Conservation (phyloP, 2,113 vertebrate genomes). For the Mola mola region DNA sequence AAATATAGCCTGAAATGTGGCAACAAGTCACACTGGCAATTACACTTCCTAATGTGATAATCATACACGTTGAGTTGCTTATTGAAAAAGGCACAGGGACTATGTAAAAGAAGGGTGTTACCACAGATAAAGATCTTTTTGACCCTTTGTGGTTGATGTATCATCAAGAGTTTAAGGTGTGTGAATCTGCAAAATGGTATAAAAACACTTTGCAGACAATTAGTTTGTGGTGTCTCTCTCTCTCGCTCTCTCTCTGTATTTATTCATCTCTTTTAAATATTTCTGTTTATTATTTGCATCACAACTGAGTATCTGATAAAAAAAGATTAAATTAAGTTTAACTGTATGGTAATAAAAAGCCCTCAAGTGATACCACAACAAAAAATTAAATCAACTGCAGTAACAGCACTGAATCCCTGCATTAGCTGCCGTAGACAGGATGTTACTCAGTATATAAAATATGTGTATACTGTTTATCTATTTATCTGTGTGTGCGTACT, state of each 20-base stretch:
- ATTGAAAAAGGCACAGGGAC: slow-evolving; percentile 34
- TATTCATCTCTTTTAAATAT: slow-evolving; percentile 28
- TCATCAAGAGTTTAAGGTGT: slow-evolving; percentile 43
- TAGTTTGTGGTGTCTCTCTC: slow-evolving; percentile 4
- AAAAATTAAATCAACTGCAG: no score
- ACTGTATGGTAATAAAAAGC: slow-evolving; percentile 24
- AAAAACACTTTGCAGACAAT: slow-evolving; percentile 50
- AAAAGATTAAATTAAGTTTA: slow-evolving; percentile 26
- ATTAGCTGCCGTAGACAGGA: no score
- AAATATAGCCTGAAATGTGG: slow-evolving; percentile 54
- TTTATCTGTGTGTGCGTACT: slow-evolving; percentile 36
- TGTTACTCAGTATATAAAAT: no score
- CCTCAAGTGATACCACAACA: no score
- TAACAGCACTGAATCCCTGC: no score
- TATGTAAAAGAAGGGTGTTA: slow-evolving; percentile 10
- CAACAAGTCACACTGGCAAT: slow-evolving; percentile 46
- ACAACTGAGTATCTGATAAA: slow-evolving; percentile 6
- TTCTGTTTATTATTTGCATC: slow-evolving; percentile 13
- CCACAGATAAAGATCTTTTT: slow-evolving; percentile 19
- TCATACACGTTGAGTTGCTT: slow-evolving; percentile 43
- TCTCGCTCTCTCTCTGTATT: background rate
- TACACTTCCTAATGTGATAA: slow-evolving; percentile 58
- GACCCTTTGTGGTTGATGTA: slow-evolving; percentile 19
- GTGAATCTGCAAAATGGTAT: slow-evolving; percentile 38
- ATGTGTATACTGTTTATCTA: background rate